Evolutionary conservation across 2,113 vertebrate species (phyloP).

Genomic region (Erythrocercus mccallii): DNA sequence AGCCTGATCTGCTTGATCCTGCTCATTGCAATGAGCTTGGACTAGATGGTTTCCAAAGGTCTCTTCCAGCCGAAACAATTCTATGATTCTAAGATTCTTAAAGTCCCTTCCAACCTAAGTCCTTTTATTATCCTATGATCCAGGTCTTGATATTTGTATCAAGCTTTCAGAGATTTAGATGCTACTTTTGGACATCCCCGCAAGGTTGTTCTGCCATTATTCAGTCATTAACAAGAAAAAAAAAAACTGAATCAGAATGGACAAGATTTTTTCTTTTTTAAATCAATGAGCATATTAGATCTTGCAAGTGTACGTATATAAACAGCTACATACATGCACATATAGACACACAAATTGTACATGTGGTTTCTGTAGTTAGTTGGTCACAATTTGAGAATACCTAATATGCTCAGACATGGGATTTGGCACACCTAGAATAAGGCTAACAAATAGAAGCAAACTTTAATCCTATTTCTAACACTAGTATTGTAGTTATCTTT

Average conservation of each 20-base stretch:
- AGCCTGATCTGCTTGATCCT: not conserved
- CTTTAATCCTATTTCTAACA: not conserved
- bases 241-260: not conserved
- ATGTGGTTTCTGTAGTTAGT: not conserved
- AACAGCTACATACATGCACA: not conserved
- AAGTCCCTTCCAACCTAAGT: not conserved
- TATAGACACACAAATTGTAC: too few relatives aligned
- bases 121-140: not conserved
- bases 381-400: not conserved
- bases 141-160: not conserved
- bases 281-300: not conserved
- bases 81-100: not conserved
- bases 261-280: not conserved
- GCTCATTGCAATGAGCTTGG: not conserved
- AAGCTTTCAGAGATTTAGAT: not conserved
- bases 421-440: not conserved
- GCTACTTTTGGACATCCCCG: not conserved
- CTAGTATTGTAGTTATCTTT: not conserved
- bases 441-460: not conserved
- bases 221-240: not conserved
- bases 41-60: not conserved
- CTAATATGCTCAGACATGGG: not conserved
- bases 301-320: not conserved
- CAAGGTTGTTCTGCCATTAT: not conserved
- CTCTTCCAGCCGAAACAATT: not conserved